Base-by-base conservation (phyloP, 2,797 vertebrate species). In the Etheostoma perlongum region DNA sequence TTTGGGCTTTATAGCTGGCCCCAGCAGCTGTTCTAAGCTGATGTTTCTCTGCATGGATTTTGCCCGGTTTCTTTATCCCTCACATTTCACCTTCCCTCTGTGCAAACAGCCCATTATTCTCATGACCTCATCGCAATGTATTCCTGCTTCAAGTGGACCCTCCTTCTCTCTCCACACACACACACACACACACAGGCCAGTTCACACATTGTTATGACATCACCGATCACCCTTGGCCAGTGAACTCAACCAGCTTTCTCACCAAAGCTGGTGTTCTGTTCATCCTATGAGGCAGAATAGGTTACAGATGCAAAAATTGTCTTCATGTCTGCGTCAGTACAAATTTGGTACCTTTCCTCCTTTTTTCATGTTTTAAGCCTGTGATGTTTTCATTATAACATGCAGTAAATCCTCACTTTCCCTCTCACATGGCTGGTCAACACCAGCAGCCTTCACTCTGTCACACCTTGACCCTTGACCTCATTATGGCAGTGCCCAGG, bases 91-190 rank as follows among this genome's bases (percentile, higher is more conserved):
- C 57, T 79, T 78, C 63, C 59, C 71, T 72, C 82, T 90, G 72
- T 81, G 71, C 76, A 90, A 90, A 91, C 83, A 85, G 87, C 81
- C 83, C 75, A 74, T 87, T 60, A 87, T 89, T 93, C 89, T 82
- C 88, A 90, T 93, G 91, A 90, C 87, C 91, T 93, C 90, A 93
- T 83, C 65, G 75, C 33, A 9, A 83, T 83, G 77, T 79, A 87
- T 91, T 92, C 89, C 87, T 83, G 80, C 54, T 67, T 83, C 25
- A 66, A 46, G 77, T 36, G 74, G 74, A 79, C 84, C 66, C 82
- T 81, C 83, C 79, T 85, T 74, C 66, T 73, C 82, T 74, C 53
- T 47, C 10, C 18, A 81, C 58, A 67, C 63, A 61, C 67, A 70
- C 53, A 63, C 63, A 81, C 52, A 67, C 55, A 76, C 60, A 68